phyloP scores from a whole-genome alignment of 1,140 invertebrate genomes.

The Pseudomyrmex dendroicus region DNA sequence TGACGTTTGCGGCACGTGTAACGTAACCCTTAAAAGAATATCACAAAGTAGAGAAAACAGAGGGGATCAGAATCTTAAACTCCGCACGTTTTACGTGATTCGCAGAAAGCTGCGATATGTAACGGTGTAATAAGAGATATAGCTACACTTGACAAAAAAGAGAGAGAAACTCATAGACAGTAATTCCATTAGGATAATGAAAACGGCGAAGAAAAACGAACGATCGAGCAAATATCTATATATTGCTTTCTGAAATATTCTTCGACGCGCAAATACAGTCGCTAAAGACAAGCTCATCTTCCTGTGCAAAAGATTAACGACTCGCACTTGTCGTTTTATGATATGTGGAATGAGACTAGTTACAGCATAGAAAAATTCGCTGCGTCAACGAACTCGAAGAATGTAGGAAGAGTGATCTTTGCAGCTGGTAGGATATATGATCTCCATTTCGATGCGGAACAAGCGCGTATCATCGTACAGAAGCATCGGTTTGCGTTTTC shows the following conservation, averaged over 20 bases:
- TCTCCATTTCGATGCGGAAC: conserved; percentile 3
- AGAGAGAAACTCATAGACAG: not conserved
- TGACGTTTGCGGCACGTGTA: conserved; percentile 1
- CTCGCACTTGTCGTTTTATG: conserved; percentile 49
- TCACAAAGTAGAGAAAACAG: not conserved
- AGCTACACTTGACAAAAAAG: no score
- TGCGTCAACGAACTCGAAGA: conserved; percentile 39
- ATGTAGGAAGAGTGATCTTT: conserved; percentile 47
- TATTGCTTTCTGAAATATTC: conserved; percentile 25
- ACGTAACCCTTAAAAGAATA: not conserved
- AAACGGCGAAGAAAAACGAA: not conserved
- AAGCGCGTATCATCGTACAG: conserved; percentile 39
- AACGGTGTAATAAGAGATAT: no score
- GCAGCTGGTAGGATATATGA: conserved; percentile 43
- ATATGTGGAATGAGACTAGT: conserved; percentile 53
- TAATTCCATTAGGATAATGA: conserved; percentile 40
- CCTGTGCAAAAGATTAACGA: conserved; percentile 9
- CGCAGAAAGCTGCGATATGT: no score
- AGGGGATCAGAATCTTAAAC: not conserved
- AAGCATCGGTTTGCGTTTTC: conserved; percentile 58
- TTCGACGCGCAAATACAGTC: conserved; percentile 22
- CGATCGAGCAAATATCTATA: not conserved
- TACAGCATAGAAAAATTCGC: not conserved
- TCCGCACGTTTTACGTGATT: not conserved
- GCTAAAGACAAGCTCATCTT: conserved; percentile 30